Conservation (phyloP, 2,888 invertebrate genomes). For the Acleris laterana region DNA sequence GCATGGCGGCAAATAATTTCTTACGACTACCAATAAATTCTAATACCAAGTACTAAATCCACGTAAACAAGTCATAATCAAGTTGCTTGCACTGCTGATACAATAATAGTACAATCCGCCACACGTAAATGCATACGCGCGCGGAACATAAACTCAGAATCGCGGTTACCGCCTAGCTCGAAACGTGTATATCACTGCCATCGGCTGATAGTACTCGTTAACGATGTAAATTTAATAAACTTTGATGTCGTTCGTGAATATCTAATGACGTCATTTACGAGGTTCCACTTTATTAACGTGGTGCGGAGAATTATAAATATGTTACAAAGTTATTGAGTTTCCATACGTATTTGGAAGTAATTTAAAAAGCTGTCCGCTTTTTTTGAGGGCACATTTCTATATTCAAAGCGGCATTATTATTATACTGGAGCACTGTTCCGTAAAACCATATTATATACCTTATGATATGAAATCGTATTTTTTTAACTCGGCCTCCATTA, state of each 20-base stretch:
- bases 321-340: not conserved
- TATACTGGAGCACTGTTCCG: too few species aligned
- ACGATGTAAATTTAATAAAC: conserved; percentile 15
- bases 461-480: too few species aligned
- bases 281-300: not conserved
- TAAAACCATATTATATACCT: too few species aligned
- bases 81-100: conserved; percentile 11
- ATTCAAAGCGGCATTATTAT: too few species aligned
- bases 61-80: conserved; percentile 3
- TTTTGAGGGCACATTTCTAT: too few species aligned
- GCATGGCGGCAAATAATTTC: too few species aligned
- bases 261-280: too few species aligned
- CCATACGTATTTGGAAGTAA: too few species aligned
- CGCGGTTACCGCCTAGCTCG: not conserved
- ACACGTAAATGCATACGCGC: not conserved
- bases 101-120: conserved; percentile 14
- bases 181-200: not conserved
- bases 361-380: too few species aligned
- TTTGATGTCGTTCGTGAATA: conserved; percentile 9
- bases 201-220: conserved; percentile 10
- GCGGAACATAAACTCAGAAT: conserved; percentile 1
- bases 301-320: not conserved
- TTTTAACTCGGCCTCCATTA: too few species aligned
- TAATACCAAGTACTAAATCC: not conserved
- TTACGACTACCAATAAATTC: too few species aligned